Evolutionary conservation across 2,888 invertebrate species (phyloP), one percentile per base, ranked within the genome.

Genomic region (Tetragonula carbonaria): DNA sequence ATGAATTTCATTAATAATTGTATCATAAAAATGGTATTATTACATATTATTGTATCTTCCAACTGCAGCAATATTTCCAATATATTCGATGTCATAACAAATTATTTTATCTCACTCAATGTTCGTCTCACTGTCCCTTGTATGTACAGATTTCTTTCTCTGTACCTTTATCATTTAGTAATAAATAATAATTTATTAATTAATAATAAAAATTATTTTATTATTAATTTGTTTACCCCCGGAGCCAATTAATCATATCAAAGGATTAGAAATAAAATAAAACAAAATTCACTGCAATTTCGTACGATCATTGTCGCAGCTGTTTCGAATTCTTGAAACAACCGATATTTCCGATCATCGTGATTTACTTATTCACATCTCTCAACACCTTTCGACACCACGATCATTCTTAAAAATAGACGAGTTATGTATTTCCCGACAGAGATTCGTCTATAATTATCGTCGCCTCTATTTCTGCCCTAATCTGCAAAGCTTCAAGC

Each of bases 361-460:
- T 21, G 28, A 53, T 51, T 51, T 13, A 3, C 63, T 45, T 51
- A 51, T 73, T 28, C 21, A 63, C 21, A n/a, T 51, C 65, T 74
- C 38, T 63, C 33, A 74, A 74, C 13, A 33, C 51, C 16, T 5
- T 45, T n/a, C 57, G 45, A 18, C 11, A 38, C 14, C n/a, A 38
- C 38, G 23, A 18, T 33, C 65, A n/a, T 65, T 3, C 16, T 21
- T 53, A 74, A 74, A 74, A 66, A 74, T 74, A 74, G 38, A 18
- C 74, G 0, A 66, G 74, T 65, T 53, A 55, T 74, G 53, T 66
- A 65, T 74, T 66, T 74, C 74, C 53, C 21, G 74, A 65, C 74
- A 74, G 53, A 74, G 53, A 38, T 53, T 74, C 65, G 53, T 55
- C 65, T 74, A 74, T 74, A 74, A 65, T 74, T 65, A 55, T 23